Conservation (phyloP, 2,113 vertebrate genomes). For the Takifugu flavidus region DNA sequence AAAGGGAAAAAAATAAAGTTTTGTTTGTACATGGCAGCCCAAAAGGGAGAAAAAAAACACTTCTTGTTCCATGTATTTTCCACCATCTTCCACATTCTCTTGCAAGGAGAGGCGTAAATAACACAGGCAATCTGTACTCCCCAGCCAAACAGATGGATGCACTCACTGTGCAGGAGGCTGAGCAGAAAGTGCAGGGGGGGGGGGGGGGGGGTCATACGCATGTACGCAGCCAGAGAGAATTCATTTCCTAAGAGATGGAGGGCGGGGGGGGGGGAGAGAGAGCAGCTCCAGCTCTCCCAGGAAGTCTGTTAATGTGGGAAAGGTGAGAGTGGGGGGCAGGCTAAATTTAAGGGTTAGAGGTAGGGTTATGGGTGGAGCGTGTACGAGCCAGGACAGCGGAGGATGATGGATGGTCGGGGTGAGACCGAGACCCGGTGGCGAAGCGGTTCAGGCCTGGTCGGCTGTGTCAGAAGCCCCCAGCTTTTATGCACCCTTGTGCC, state of each 20-base stretch:
- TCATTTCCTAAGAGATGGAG: constrained; percentile 28
- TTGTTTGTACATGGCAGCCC: neutral
- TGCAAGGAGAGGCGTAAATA: constrained; percentile 34
- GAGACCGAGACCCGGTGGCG: constrained; percentile 17
- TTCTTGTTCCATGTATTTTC: constrained; percentile 6
- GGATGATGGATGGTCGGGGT: constrained; percentile 45
- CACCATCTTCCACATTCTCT: constrained; percentile 3
- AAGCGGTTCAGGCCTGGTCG: neutral
- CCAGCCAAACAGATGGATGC: constrained; percentile 36
- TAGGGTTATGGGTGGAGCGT: constrained; percentile 34
- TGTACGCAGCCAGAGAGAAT: constrained; percentile 21
- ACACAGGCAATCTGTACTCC: constrained; percentile 10
- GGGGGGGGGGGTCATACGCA: constrained; percentile 9
- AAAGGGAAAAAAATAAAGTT: neutral
- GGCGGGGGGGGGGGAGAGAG: constrained; percentile 5
- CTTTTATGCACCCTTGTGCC: neutral
- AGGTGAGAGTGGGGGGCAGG: constrained; percentile 31
- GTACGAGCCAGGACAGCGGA: constrained; percentile 19
- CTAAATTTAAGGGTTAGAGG: constrained; percentile 39
- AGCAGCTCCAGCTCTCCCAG: constrained; percentile 21
- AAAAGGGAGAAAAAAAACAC: constrained; percentile 9
- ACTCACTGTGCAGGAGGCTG: constrained; percentile 11
- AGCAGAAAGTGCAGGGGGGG: constrained; percentile 15
- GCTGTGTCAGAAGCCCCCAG: neutral
- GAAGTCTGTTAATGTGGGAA: constrained; percentile 50